phyloP scores from a whole-genome alignment of 30 jellyfish, hydroid and myxozoan species.

The Pseudorhiza aurosa region DNA sequence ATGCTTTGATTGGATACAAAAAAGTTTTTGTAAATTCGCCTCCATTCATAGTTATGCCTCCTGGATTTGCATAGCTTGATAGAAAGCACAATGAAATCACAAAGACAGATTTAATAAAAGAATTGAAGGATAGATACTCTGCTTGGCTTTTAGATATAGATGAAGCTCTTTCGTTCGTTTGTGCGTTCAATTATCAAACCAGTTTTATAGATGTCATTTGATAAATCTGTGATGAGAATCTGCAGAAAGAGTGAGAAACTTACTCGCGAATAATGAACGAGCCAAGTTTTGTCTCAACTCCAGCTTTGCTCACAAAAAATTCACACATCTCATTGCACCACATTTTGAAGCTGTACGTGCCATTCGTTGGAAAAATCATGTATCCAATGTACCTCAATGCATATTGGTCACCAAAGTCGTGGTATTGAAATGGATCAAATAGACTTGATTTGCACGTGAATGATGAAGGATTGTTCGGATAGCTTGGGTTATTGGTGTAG shows the following conservation, averaged over 20 bases:
- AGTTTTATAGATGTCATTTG: too few species aligned
- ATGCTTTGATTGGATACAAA: conserved; percentile 47
- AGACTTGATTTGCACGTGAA: conserved; percentile 40
- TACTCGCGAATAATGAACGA: too few species aligned
- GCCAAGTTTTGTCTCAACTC: conserved; percentile 39
- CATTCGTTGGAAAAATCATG: conserved; percentile 13
- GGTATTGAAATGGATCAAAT: conserved; percentile 29
- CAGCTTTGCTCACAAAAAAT: conserved; percentile 8
- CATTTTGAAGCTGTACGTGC: conserved; percentile 36
- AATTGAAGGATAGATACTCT: too few species aligned
- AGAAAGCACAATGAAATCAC: too few species aligned
- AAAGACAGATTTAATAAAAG: too few species aligned
- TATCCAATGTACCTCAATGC: conserved; percentile 50
- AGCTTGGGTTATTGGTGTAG: conserved; percentile 8
- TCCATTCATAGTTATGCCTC: too few species aligned
- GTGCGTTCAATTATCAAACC: too few species aligned
- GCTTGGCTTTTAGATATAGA: too few species aligned
- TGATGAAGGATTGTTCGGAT: conserved; percentile 39
- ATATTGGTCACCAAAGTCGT: conserved; percentile 15
- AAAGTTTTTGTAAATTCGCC: conserved; percentile 2
- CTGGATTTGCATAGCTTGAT: too few species aligned
- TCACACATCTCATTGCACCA: conserved; percentile 50
- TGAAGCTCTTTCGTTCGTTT: too few species aligned
- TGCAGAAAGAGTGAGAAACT: too few species aligned
- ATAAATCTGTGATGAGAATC: too few species aligned